A percentile compares a stretch with the other conserved stretches of the same genome.
These are phyloP conservation scores for Champsocephalus gunnari DNA, from an alignment of 2,797 vertebrate species.

Conservation along the genomic window DNA sequence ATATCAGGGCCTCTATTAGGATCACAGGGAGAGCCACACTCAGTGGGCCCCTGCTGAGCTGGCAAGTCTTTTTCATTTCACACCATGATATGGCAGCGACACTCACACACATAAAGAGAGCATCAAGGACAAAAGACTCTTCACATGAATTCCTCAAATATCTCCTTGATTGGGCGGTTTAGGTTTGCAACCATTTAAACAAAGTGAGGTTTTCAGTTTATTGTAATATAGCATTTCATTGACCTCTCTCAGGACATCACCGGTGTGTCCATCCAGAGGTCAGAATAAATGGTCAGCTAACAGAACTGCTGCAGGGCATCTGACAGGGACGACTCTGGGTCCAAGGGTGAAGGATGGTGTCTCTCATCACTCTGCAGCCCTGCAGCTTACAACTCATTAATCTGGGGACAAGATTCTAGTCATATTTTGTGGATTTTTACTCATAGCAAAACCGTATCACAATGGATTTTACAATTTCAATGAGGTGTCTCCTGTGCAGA, in stretches of 20 bases:
- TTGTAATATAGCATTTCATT: background rate
- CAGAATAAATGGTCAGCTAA: conserved; percentile 9
- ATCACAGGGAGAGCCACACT: conserved; percentile 67
- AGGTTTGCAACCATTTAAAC: background rate
- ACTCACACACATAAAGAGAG: conserved; percentile 22
- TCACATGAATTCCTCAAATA: conserved; percentile 21
- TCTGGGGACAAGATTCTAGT: background rate
- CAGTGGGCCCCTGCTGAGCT: conserved; percentile 72
- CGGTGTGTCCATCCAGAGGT: conserved; percentile 1
- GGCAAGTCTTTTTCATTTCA: conserved; percentile 75
- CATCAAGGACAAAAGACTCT: conserved; percentile 65
- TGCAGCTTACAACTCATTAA: background rate
- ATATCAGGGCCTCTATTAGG: conserved; percentile 77
- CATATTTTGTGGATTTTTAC: background rate
- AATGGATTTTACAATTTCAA: background rate
- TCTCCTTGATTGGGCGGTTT: background rate
- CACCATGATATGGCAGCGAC: conserved; percentile 55
- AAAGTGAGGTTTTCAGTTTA: background rate
- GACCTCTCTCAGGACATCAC: background rate
- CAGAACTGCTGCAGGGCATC: conserved; percentile 14
- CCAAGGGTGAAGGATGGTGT: conserved; percentile 3
- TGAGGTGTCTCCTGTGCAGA: no score
- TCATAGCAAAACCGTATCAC: background rate
- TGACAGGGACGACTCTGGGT: conserved; percentile 8
- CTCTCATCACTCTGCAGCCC: conserved; percentile 3